Evolutionary conservation across 2,113 vertebrate species (phyloP), one percentile per base, ranked within the genome.

Genomic region (Eolophus roseicapilla): DNA sequence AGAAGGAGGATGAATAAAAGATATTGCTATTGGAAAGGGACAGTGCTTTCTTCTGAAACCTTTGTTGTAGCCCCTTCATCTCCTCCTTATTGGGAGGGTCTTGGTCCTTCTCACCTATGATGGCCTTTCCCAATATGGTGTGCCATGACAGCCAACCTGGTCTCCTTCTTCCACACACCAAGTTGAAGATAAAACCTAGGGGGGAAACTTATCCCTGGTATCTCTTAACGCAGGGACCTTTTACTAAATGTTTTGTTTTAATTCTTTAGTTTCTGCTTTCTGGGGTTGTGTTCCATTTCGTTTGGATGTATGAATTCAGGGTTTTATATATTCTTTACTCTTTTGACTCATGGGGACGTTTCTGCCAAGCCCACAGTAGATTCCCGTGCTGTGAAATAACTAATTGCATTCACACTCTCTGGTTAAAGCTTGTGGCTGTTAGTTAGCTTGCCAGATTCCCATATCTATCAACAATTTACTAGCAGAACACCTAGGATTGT

Each of bases 241-340:
- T 68, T 27, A 31, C 23, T 50, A 59, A 39, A 83, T 44, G 31
- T 33, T 78, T 50, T 60, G 20, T 4, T 67, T 91, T 65, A 83
- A 20, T 71, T 85, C 46, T 78, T 71, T 25, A 25, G 13, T 76
- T 95, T 74, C 68, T 82, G 0, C 27, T 60, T 93, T 88, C 57
- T 29, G 55, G 31, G 11, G 7, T 63, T 75, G 31, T 47, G 71
- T 82, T 93, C 68, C 29, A 33, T 43, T 77, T 92, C 62, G 33
- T 76, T 92, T 80, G 53, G 37, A 69, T 73, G 49, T 63, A 33
- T n/a, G 50, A 65, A 78, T 75, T 82, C 43, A 46, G 41, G 20
- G 14, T 90, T 84, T 90, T 79, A 49, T 23, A 7, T 80, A 33
- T 77, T 82, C 53, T 37, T 91, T n/a, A 15, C 55, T 93, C n/a